These are phyloP conservation scores for Eurytoma adleriae DNA, from an alignment of 2,888 invertebrate species.

Conservation along the genomic window DNA sequence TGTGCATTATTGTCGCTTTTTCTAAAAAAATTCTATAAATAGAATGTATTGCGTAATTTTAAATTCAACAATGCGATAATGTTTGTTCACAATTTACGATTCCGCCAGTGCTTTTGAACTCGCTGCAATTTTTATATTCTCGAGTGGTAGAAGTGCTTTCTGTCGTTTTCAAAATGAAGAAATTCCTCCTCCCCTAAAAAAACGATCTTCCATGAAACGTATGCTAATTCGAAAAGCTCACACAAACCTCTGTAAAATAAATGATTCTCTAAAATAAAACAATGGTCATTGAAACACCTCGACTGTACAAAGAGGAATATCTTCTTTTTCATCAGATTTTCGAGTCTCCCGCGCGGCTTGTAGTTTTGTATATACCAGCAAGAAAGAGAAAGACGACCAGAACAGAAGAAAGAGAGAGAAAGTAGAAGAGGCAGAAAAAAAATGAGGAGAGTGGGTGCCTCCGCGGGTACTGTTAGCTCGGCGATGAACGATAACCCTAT, in stretches of 20 bases:
- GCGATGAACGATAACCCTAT: slow-evolving; percentile 73
- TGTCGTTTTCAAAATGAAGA: background rate
- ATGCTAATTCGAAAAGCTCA: background rate
- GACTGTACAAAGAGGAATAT: background rate
- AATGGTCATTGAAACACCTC: background rate
- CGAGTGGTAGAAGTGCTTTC: background rate
- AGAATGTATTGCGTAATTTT: no score
- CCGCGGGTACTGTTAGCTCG: slow-evolving; percentile 61
- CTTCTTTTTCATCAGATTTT: background rate
- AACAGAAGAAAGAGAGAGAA: no score
- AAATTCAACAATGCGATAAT: no score
- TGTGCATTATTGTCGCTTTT: no score
- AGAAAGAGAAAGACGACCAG: background rate
- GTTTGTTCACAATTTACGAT: no score
- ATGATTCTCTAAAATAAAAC: background rate
- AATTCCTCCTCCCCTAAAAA: background rate
- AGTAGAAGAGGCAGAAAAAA: slow-evolving; percentile 15
- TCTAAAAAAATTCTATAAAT: no score
- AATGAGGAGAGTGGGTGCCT: slow-evolving; percentile 19
- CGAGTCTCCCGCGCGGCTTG: background rate
- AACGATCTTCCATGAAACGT: background rate
- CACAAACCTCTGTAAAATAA: background rate
- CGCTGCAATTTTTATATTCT: slow-evolving; percentile 20
- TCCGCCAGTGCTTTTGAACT: background rate
- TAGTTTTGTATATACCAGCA: background rate